Percentiles rank a stretch among this genome's conserved stretches.
Evolutionary conservation across 2,113 vertebrate genomes (phyloP).

Genomic region (Apistogramma diplotaenia): DNA sequence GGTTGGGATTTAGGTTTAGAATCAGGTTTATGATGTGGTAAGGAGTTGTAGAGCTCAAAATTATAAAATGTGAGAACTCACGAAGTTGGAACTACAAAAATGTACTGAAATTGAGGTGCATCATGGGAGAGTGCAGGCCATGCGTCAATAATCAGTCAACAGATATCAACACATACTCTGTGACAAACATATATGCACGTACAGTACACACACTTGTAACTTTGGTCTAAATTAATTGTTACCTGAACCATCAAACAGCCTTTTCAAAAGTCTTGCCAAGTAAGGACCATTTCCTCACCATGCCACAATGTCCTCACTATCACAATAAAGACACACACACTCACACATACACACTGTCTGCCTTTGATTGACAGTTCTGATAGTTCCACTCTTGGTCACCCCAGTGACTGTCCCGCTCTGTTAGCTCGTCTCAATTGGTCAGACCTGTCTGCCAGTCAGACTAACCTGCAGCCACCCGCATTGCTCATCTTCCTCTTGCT

Average conservation of each 20-base stretch:
- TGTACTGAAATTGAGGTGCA: constrained; percentile 3
- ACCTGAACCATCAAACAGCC: neutral
- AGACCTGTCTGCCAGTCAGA: constrained; percentile 50
- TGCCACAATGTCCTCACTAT: neutral
- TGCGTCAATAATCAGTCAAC: constrained; percentile 50
- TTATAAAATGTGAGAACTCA: neutral
- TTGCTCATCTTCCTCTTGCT: neutral
- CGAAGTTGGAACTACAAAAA: neutral
- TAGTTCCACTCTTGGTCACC: constrained; percentile 48
- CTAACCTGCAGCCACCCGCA: constrained; percentile 29
- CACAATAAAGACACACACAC: neutral
- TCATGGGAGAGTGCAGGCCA: constrained; percentile 34
- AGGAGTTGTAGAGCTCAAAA: neutral
- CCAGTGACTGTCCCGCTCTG: constrained; percentile 48
- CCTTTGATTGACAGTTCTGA: constrained; percentile 48
- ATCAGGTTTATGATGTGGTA: neutral
- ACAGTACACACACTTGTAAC: neutral
- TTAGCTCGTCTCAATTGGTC: constrained; percentile 59
- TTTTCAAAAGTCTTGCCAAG: neutral
- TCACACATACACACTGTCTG: neutral
- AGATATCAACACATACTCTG: constrained; percentile 2
- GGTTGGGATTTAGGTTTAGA: neutral
- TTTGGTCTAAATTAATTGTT: neutral
- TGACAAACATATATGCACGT: neutral
- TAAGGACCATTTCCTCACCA: neutral